Evolutionary conservation across 2,113 vertebrate genomes (phyloP).

Genomic region (Leptosomus discolor): DNA sequence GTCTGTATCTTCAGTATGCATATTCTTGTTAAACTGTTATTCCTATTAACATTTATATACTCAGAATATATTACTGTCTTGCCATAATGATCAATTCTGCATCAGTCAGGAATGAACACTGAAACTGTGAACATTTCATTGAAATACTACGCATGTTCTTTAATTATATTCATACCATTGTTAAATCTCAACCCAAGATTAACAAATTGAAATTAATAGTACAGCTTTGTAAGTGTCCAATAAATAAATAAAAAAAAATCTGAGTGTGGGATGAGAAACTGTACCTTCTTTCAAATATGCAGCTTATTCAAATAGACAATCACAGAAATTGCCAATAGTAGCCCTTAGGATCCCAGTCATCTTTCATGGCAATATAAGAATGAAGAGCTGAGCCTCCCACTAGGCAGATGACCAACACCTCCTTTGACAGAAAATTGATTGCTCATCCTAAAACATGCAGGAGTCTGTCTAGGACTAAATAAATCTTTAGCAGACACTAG

Average conservation of each 20-base stretch:
- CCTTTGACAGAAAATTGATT: constrained; percentile 39
- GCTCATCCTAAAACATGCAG: constrained; percentile 6
- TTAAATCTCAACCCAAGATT: not conserved
- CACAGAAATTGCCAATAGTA: not conserved
- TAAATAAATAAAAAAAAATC: not conserved
- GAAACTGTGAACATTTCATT: not conserved
- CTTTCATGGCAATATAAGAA: not conserved
- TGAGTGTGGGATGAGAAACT: not conserved
- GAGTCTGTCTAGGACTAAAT: constrained; percentile 36
- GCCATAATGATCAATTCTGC: not conserved
- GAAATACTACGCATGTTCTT: not conserved
- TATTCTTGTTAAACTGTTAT: not conserved
- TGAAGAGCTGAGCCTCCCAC: not conserved
- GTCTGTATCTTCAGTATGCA: not conserved
- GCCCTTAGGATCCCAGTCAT: not conserved
- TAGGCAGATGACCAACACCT: not conserved
- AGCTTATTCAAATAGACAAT: not conserved
- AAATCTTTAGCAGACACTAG: constrained; percentile 21
- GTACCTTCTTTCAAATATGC: not conserved
- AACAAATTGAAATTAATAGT: not conserved
- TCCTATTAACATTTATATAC: not conserved
- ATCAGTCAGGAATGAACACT: not conserved
- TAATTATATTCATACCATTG: not conserved
- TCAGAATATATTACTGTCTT: not conserved
- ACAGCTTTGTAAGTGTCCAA: not conserved